These are phyloP conservation scores for Strigamia crassipes DNA, from an alignment of 2,888 invertebrate genomes.

Conservation along the genomic window DNA sequence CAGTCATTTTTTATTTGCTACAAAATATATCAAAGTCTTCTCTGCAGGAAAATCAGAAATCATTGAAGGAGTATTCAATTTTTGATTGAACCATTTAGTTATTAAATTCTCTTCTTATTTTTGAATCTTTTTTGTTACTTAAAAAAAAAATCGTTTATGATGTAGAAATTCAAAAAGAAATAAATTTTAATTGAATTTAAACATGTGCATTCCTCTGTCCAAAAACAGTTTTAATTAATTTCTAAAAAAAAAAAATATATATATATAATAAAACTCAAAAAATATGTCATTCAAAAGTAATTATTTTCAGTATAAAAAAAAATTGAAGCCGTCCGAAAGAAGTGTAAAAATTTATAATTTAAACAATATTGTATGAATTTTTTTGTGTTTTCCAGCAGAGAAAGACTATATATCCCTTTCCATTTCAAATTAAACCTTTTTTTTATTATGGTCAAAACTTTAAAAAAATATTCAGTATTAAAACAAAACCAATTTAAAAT, in stretches of 20 bases:
- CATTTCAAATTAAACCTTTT: not conserved
- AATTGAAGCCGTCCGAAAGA: not conserved
- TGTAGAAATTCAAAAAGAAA: too few relatives aligned
- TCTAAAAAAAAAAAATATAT: not conserved
- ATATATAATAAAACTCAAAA: not conserved
- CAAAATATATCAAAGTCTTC: not conserved
- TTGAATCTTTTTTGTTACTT: too few relatives aligned
- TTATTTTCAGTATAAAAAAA: not conserved
- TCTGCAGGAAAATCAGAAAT: not conserved
- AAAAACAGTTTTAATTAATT: not conserved
- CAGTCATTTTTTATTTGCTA: too few relatives aligned
- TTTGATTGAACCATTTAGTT: not conserved
- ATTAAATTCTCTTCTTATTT: not conserved
- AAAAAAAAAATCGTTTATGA: too few relatives aligned
- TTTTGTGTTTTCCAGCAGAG: conserved; percentile 8
- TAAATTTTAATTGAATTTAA: too few relatives aligned
- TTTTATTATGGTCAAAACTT: not conserved
- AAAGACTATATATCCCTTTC: not conserved
- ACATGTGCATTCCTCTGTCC: not conserved
- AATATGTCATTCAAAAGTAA: not conserved
- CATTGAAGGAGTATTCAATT: not conserved
- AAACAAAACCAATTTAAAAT: not conserved
- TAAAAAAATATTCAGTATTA: not conserved
- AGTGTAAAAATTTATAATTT: not conserved
- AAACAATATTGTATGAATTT: not conserved